These are phyloP conservation scores for Drosophila bocki DNA, from an alignment of 1,140 invertebrate species.

Conservation along the genomic window DNA sequence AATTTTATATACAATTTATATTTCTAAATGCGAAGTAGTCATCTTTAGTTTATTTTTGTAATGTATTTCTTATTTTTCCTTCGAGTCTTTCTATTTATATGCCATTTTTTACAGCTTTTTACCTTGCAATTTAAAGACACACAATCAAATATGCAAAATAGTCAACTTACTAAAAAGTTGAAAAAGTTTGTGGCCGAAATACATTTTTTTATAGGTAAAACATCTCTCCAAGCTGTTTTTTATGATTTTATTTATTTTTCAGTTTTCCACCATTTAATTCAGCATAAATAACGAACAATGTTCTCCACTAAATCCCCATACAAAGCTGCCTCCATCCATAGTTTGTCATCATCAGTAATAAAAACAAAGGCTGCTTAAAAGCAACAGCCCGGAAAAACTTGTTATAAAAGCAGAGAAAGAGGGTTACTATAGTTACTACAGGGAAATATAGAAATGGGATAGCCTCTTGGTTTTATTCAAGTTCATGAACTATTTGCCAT, in stretches of 20 bases:
- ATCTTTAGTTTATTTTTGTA: background rate
- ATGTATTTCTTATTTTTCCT: background rate
- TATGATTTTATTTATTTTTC: background rate
- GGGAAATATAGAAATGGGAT: background rate
- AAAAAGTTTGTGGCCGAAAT: background rate
- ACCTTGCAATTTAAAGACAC: background rate
- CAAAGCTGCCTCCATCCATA: background rate
- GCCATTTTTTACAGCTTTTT: background rate
- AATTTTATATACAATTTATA: background rate
- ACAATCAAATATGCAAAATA: constrained; percentile 34
- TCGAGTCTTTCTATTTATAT: background rate
- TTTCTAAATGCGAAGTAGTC: background rate
- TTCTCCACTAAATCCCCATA: constrained; percentile 2
- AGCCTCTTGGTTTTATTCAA: constrained; percentile 18
- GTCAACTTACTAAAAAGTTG: constrained; percentile 1
- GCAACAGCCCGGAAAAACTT: constrained; percentile 24
- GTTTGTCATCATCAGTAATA: constrained; percentile 28
- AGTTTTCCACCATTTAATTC: constrained; percentile 13
- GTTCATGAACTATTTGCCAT: constrained; percentile 45
- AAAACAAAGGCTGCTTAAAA: constrained; percentile 11
- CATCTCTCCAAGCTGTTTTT: background rate
- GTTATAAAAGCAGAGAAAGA: too few species aligned
- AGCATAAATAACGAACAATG: constrained; percentile 27
- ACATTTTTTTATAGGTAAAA: background rate
- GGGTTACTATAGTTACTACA: background rate